Evolutionary conservation across 2,113 vertebrate genomes (phyloP).

Genomic region (Solenodon paradoxus): DNA sequence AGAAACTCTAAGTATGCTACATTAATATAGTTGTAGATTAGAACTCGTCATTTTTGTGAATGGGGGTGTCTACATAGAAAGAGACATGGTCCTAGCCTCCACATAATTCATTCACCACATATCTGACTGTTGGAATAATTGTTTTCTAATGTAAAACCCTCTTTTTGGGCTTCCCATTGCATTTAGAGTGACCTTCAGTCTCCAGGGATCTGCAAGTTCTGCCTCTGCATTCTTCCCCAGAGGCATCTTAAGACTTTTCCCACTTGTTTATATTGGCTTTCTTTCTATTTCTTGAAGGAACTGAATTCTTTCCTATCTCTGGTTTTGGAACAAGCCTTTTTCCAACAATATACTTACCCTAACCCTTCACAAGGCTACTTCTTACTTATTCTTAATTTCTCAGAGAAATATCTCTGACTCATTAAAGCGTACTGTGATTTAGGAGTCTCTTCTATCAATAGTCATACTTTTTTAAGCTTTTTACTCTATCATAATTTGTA

Average conservation of each 20-base stretch:
- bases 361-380: neutral
- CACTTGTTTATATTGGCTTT: neutral
- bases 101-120: neutral
- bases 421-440: neutral
- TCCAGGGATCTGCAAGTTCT: neutral
- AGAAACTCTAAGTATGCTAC: neutral
- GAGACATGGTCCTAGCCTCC: neutral
- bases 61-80: neutral
- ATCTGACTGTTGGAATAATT: neutral
- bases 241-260: neutral
- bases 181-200: neutral
- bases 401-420: neutral
- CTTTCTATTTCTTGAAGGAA: neutral
- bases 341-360: neutral
- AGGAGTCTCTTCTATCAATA: neutral
- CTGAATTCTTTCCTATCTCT: neutral
- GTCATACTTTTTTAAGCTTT: too few relatives aligned
- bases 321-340: neutral
- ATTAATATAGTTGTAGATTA: neutral
- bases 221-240: neutral
- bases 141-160: neutral
- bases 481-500: neutral
- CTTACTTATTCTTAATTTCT: slow-evolving; percentile 5
- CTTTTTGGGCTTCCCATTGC: neutral
- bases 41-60: neutral